A percentile compares a stretch with the other conserved stretches of the same genome.
Conservation (phyloP, 2,888 invertebrate genomes). For the Catocala sponsa region DNA sequence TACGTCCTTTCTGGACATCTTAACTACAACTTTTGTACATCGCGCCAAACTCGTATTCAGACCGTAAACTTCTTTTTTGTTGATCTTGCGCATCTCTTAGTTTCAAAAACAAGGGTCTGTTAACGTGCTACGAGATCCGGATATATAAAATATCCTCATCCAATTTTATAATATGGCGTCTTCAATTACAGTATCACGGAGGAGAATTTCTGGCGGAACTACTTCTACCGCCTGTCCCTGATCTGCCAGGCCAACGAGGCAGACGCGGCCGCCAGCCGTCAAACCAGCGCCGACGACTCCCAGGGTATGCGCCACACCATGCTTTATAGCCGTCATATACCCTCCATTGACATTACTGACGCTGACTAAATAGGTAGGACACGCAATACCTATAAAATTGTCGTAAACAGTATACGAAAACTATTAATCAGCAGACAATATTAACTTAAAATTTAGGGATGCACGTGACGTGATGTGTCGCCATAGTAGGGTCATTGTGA, state of each 20-base stretch:
- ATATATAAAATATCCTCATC: background rate
- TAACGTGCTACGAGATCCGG: no score
- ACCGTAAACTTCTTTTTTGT: no score
- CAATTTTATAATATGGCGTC: background rate
- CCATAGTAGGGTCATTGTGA: no score
- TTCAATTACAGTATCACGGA: conserved; percentile 93
- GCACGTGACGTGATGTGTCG: no score
- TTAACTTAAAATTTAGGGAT: background rate
- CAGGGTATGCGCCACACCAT: conserved; percentile 79
- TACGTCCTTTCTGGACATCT: no score
- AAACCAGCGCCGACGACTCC: conserved; percentile 85
- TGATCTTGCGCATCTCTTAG: no score
- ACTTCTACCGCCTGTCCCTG: conserved; percentile 99
- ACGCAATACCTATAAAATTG: conserved; percentile 2
- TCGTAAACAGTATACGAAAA: conserved; percentile 15
- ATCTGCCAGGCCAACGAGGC: conserved; percentile 98
- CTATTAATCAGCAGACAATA: background rate
- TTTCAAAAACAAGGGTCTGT: no score
- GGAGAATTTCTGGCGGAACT: conserved; percentile 99
- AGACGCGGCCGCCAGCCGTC: conserved; percentile 86
- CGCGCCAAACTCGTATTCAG: no score
- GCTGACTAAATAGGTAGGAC: conserved; percentile 28
- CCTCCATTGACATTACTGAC: conserved; percentile 25
- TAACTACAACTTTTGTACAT: no score
- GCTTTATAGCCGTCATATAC: conserved; percentile 24